Percentiles rank a stretch among this genome's conserved stretches.
phyloP scores from a whole-genome alignment of 30 jellyfish, hydroid and myxozoan genomes.

The Pseudorhiza aurosa region DNA sequence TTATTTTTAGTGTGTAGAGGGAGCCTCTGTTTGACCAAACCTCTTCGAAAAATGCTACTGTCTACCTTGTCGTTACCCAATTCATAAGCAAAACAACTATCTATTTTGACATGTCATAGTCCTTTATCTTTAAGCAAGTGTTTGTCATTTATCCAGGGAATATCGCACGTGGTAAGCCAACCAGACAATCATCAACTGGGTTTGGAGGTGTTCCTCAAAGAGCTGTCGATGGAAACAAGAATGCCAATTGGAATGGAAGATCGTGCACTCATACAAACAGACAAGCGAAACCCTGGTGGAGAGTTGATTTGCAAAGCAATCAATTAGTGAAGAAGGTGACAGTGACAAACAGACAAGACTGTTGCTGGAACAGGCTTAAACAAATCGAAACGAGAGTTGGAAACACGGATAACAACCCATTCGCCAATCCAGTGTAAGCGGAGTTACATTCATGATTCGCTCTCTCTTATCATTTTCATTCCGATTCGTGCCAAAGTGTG shows the following conservation, averaged over 20 bases:
- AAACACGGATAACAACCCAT: constrained; percentile 41
- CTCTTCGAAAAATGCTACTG: no score
- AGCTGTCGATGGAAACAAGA: constrained; percentile 67
- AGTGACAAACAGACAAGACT: constrained; percentile 55
- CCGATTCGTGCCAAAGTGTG: no score
- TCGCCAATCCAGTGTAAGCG: constrained; percentile 44
- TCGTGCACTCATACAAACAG: constrained; percentile 62
- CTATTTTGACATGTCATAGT: no score
- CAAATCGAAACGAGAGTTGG: constrained; percentile 43
- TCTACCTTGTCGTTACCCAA: no score
- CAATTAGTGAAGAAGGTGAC: constrained; percentile 29
- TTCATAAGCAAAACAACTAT: no score
- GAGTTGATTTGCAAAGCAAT: constrained; percentile 40
- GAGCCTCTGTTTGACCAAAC: neutral
- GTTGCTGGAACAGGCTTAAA: constrained; percentile 49
- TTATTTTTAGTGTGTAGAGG: neutral
- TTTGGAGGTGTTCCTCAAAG: constrained; percentile 61
- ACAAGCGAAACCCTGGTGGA: constrained; percentile 59
- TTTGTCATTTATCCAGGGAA: no score
- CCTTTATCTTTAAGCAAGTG: no score
- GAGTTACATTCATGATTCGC: no score
- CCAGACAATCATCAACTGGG: constrained; percentile 66
- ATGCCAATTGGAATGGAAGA: constrained; percentile 41
- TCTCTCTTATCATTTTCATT: no score
- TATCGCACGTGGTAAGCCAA: constrained; percentile 54